Evolutionary conservation across 2,888 invertebrate genomes (phyloP).

Genomic region (Bombyx huttoni): DNA sequence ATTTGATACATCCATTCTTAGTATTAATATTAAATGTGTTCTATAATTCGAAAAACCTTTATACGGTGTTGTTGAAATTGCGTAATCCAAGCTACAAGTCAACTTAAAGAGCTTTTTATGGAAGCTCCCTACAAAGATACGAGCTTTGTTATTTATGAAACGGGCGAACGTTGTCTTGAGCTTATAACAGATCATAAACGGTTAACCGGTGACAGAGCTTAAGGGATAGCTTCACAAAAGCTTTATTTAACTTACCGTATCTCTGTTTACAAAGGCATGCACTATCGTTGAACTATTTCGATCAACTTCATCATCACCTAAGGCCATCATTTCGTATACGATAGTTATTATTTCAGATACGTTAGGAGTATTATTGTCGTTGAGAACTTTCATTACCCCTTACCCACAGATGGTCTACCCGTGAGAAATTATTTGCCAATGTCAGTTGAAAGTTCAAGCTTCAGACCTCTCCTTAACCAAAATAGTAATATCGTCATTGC

Average conservation of each 20-base stretch:
- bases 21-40: too few species aligned
- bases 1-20: too few species aligned
- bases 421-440: background rate
- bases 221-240: slow-evolving; percentile 7
- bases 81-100: background rate
- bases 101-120: background rate
- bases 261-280: too few species aligned
- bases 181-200: slow-evolving; percentile 14
- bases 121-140: background rate
- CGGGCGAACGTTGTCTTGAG: background rate
- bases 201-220: slow-evolving; percentile 16
- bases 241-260: too few species aligned
- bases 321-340: too few species aligned
- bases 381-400: too few species aligned
- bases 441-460: background rate
- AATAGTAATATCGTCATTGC: slow-evolving; percentile 11
- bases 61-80: background rate
- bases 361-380: too few species aligned
- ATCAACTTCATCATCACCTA: too few species aligned
- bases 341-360: too few species aligned
- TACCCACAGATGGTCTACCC: too few species aligned
- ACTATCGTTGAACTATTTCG: too few species aligned
- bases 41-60: too few species aligned
- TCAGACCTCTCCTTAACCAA: slow-evolving; percentile 12
- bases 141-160: slow-evolving; percentile 5